These are phyloP conservation scores for Cyclopterus lumpus DNA, from an alignment of 2,797 vertebrate genomes.

Conservation along the genomic window DNA sequence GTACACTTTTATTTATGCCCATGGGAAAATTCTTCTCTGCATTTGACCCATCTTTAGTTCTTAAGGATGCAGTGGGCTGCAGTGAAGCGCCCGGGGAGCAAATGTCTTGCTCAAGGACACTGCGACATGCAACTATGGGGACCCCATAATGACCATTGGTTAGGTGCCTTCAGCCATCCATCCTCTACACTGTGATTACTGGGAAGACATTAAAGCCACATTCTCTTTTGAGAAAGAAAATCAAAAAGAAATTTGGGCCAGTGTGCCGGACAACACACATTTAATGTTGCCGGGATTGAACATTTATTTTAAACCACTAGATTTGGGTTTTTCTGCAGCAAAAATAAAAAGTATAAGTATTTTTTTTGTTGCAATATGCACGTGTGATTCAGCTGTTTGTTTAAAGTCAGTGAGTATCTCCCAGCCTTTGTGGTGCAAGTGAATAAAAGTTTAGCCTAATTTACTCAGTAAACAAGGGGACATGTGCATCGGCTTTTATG, in stretches of 20 bases:
- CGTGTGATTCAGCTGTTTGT: constrained; percentile 6
- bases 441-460: constrained; percentile 51
- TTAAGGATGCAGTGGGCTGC: too few relatives aligned
- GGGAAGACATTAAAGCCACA: constrained; percentile 47
- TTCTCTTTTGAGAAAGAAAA: constrained; percentile 37
- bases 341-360: background rate
- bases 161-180: constrained; percentile 44
- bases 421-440: constrained; percentile 36
- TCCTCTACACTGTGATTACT: constrained; percentile 56
- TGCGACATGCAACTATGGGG: too few relatives aligned
- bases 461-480: constrained; percentile 58
- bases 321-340: constrained; percentile 10
- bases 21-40: too few relatives aligned
- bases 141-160: constrained; percentile 54
- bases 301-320: constrained; percentile 4
- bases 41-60: too few relatives aligned
- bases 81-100: too few relatives aligned
- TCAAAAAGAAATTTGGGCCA: constrained; percentile 23
- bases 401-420: constrained; percentile 11
- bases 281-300: constrained; percentile 3
- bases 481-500: constrained; percentile 70
- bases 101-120: too few relatives aligned
- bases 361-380: constrained; percentile 6
- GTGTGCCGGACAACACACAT: constrained; percentile 27
- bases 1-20: too few relatives aligned